A percentile compares a stretch with the other conserved stretches of the same genome.
phyloP scores from a whole-genome alignment of 2,113 vertebrate species.

The Neofelis nebulosa region DNA sequence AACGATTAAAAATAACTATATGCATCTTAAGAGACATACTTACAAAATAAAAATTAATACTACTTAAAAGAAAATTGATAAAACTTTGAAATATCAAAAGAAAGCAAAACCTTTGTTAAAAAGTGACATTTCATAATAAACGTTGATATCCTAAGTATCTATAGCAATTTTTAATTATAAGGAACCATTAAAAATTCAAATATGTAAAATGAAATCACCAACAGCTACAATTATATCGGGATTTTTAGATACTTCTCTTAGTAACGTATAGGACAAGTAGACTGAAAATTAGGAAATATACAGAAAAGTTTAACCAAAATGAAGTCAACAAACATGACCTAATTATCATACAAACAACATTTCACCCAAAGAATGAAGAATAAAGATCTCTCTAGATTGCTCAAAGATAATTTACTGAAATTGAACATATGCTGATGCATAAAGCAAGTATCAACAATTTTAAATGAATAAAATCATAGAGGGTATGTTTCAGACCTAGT shows the following conservation, averaged over 20 bases:
- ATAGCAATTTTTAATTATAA: background rate
- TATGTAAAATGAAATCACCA: background rate
- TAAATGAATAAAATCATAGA: conserved; percentile 27
- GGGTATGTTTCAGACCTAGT: background rate
- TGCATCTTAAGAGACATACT: background rate
- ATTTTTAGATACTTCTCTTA: conserved; percentile 29
- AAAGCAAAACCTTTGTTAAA: background rate
- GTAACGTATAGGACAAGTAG: background rate
- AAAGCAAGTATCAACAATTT: conserved; percentile 30
- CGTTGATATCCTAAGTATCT: background rate
- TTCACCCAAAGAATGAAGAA: conserved; percentile 43
- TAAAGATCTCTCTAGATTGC: conserved; percentile 51
- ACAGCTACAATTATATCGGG: background rate
- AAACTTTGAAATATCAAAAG: background rate
- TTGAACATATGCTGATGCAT: conserved; percentile 60
- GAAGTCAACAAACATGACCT: conserved; percentile 44
- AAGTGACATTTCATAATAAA: background rate
- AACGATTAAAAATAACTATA: too few species aligned
- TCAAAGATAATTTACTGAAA: conserved; percentile 68
- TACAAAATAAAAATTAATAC: background rate
- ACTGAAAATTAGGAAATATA: background rate
- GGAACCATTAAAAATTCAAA: background rate
- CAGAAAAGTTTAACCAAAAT: conserved; percentile 25
- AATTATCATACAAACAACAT: conserved; percentile 69
- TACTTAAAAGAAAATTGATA: background rate